phyloP scores from a whole-genome alignment of 1,140 invertebrate genomes.

The Maniola jurtina region DNA sequence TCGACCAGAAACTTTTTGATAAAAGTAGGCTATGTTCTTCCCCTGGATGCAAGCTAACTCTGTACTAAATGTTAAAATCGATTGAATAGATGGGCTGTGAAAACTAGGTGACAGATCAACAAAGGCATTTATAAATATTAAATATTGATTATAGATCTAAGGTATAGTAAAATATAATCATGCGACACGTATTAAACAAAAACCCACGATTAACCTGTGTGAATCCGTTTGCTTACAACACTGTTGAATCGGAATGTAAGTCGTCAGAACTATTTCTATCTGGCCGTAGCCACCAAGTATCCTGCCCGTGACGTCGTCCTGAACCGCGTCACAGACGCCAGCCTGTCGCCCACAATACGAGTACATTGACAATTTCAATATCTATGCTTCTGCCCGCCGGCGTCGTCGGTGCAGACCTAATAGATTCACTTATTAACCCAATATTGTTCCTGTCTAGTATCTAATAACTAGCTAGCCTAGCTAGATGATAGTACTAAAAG shows the following conservation, averaged over 20 bases:
- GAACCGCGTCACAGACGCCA: conserved; percentile 27
- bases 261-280: conserved; percentile 55
- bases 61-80: too few species aligned
- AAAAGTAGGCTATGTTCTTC: too few species aligned
- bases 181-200: conserved; percentile 18
- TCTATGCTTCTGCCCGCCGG: background rate
- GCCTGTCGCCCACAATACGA: conserved; percentile 25
- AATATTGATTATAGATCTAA: too few species aligned
- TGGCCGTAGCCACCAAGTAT: conserved; percentile 34
- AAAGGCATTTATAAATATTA: too few species aligned
- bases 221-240: conserved; percentile 37
- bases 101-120: too few species aligned
- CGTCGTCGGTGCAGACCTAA: background rate
- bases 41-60: too few species aligned
- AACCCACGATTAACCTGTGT: conserved; percentile 32
- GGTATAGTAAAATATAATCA: background rate
- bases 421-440: conserved; percentile 1
- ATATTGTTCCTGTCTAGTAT: background rate
- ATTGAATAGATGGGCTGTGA: too few species aligned
- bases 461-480: background rate
- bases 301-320: conserved; percentile 38
- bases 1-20: too few species aligned
- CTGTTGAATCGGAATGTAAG: conserved; percentile 39
- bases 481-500: too few species aligned
- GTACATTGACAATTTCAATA: conserved; percentile 13